Conservation (phyloP, 2,888 invertebrate species). For the Lutraria lutraria region DNA sequence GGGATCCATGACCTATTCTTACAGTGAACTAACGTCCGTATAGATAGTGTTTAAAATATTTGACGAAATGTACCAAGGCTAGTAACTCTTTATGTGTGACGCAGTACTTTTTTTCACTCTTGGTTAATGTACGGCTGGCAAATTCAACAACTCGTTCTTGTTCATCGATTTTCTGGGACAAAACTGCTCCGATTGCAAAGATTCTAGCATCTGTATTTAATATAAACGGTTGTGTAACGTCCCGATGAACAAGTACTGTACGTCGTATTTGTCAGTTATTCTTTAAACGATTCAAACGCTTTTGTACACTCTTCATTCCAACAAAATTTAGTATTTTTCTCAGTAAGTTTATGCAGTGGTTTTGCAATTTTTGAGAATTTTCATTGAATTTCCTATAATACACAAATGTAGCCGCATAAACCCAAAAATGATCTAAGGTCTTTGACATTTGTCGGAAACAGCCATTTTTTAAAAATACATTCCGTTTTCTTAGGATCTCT, state of each 20-base stretch:
- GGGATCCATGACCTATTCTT: slow-evolving; percentile 49
- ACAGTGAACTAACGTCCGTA: slow-evolving; percentile 25
- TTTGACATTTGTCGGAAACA: slow-evolving; percentile 26
- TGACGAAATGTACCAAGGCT: slow-evolving; percentile 43
- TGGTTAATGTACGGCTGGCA: slow-evolving; percentile 48
- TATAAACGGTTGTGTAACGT: slow-evolving; percentile 39
- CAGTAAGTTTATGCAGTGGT: slow-evolving; percentile 45
- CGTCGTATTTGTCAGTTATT: slow-evolving; percentile 14
- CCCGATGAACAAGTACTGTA: slow-evolving; percentile 44
- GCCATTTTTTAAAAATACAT: slow-evolving; percentile 40
- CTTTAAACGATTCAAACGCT: slow-evolving; percentile 36
- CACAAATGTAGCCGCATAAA: slow-evolving; percentile 51
- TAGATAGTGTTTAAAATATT: slow-evolving; percentile 45
- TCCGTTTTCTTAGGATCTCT: slow-evolving; percentile 44
- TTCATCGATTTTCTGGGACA: slow-evolving; percentile 48
- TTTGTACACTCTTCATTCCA: slow-evolving; percentile 37
- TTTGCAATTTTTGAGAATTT: slow-evolving; percentile 45
- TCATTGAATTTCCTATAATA: slow-evolving; percentile 40
- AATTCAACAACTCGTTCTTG: slow-evolving; percentile 51
- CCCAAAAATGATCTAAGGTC: slow-evolving; percentile 58
- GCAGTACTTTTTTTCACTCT: slow-evolving; percentile 28
- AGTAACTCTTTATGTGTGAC: slow-evolving; percentile 37
- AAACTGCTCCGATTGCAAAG: slow-evolving; percentile 47
- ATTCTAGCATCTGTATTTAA: slow-evolving; percentile 58
- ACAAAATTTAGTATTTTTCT: slow-evolving; percentile 31